Percentiles rank a stretch among this genome's conserved stretches.
Conservation (phyloP, 37 sponge, comb jelly and placozoan genomes). For the Diacarnus erythraeanus region DNA sequence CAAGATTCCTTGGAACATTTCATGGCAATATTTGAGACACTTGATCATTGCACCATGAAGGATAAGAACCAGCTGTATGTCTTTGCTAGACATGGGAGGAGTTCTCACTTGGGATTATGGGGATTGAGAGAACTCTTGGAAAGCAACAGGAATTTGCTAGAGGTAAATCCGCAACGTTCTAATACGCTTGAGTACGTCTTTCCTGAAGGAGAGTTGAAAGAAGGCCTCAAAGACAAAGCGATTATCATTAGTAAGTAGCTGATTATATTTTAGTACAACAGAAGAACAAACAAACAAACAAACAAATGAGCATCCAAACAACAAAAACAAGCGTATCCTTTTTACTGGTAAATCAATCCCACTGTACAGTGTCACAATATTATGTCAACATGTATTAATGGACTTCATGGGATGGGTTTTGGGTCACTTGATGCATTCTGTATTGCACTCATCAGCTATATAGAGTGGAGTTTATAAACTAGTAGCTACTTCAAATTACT, state of each 20-base stretch:
- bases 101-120: conserved; percentile 57
- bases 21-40: no score
- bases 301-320: no score
- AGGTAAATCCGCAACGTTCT: conserved; percentile 22
- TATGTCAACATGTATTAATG: no score
- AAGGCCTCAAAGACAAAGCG: conserved; percentile 12
- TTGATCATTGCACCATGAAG: neutral
- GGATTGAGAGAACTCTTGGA: conserved; percentile 3
- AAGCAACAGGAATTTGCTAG: conserved; percentile 47
- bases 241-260: no score
- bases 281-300: no score
- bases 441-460: conserved; percentile 16
- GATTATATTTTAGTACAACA: no score
- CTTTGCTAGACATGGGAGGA: conserved; percentile 66
- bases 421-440: conserved; percentile 13
- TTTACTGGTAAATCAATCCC: no score
- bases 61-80: conserved; percentile 16
- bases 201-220: conserved; percentile 30
- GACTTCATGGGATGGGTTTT: conserved; percentile 16
- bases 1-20: neutral
- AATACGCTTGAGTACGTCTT: conserved; percentile 34
- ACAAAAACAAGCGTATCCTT: no score
- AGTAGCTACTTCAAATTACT: neutral
- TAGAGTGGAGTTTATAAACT: neutral
- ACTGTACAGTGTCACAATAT: no score